phyloP scores from a whole-genome alignment of 1,140 invertebrate species.

The Alviniconcha marisindica region DNA sequence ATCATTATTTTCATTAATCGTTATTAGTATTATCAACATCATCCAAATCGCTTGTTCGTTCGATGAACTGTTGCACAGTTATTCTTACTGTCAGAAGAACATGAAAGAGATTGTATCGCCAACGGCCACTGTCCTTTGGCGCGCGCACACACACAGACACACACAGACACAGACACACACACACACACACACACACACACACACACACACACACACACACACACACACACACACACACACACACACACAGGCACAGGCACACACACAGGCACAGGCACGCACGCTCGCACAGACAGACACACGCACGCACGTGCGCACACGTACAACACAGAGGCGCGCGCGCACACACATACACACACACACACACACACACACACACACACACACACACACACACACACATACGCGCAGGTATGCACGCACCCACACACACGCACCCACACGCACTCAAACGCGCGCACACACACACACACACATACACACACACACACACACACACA shows the following conservation, averaged over 20 bases:
- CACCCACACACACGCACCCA: too few species aligned
- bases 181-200: too few species aligned
- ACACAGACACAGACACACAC: too few species aligned
- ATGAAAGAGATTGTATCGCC: neutral
- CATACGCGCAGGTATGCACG: neutral
- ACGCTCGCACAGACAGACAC: too few species aligned
- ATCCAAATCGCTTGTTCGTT: neutral
- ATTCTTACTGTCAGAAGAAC: neutral
- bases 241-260: too few species aligned
- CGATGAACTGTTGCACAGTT: neutral
- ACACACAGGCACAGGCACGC: neutral
- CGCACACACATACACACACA: too few species aligned
- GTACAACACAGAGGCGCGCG: neutral
- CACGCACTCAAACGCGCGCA: neutral
- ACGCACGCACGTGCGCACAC: neutral
- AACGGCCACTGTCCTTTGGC: too few species aligned
- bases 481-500: conserved; percentile 7
- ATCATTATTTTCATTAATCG: neutral
- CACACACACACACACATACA: neutral
- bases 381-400: neutral
- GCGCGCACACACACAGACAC: too few species aligned
- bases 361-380: neutral
- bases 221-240: too few species aligned
- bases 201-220: too few species aligned
- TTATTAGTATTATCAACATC: neutral